Conservation (phyloP, 2,797 vertebrate genomes). For the Calcarius lapponicus region DNA sequence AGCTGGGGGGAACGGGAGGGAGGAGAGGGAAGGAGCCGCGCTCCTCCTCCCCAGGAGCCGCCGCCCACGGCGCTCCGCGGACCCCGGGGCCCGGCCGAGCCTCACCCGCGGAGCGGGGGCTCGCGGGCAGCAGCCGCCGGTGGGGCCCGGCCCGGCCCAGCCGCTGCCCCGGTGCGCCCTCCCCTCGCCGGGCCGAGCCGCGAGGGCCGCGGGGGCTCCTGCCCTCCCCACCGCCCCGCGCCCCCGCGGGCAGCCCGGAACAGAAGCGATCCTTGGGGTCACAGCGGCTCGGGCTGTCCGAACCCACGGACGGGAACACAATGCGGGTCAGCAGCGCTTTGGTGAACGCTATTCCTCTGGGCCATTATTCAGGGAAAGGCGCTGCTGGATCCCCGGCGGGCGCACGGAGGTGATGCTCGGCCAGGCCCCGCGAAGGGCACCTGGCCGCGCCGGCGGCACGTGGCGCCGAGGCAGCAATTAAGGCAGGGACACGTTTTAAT, state of each 20-base stretch:
- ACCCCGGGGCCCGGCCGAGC: not conserved
- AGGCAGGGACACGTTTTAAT: not conserved
- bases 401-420: not conserved
- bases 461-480: not conserved
- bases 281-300: not conserved
- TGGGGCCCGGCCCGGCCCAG: too few species aligned
- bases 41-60: not conserved
- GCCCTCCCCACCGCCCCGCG: not conserved
- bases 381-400: not conserved
- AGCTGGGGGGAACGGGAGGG: accelerated
- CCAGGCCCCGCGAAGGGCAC: not conserved
- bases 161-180: not conserved
- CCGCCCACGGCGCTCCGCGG: not conserved
- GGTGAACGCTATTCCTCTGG: not conserved
- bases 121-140: not conserved
- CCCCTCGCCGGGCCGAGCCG: not conserved
- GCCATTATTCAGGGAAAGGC: not conserved
- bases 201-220: not conserved
- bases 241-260: not conserved
- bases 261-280: not conserved
- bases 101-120: not conserved
- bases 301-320: not conserved
- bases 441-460: not conserved
- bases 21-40: not conserved
- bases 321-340: not conserved